phyloP scores from a whole-genome alignment of 2,113 vertebrate species.

The Mellivora capensis region DNA sequence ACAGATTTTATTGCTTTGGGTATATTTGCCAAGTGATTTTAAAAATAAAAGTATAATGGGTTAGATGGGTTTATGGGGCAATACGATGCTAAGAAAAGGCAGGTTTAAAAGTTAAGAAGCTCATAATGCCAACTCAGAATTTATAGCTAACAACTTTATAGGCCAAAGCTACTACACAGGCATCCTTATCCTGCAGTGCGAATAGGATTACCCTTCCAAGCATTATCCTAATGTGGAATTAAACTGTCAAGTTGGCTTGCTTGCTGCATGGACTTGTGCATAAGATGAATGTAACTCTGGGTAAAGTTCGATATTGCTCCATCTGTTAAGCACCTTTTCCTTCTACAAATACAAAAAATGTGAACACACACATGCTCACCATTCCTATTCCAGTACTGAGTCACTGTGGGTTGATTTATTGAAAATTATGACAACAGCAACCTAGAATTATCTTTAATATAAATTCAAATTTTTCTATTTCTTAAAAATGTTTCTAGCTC shows the following conservation, averaged over 20 bases:
- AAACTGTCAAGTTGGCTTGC: constrained; percentile 78
- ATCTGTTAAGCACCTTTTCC: constrained; percentile 62
- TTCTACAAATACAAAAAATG: constrained; percentile 43
- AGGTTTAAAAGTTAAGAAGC: constrained; percentile 80
- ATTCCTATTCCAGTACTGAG: neutral
- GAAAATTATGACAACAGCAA: neutral
- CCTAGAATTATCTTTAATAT: neutral
- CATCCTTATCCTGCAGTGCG: constrained; percentile 75
- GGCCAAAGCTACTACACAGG: constrained; percentile 75
- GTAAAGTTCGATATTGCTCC: constrained; percentile 64
- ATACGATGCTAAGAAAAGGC: constrained; percentile 72
- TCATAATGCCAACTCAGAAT: constrained; percentile 75
- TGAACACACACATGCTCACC: neutral
- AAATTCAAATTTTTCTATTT: neutral
- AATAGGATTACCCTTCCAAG: constrained; percentile 82
- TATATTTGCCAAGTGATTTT: neutral
- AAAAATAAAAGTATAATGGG: neutral
- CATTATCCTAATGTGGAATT: constrained; percentile 81
- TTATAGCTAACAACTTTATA: constrained; percentile 82
- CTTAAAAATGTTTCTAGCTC: neutral
- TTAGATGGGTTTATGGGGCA: constrained; percentile 64
- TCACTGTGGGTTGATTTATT: neutral
- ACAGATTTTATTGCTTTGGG: constrained; percentile 40
- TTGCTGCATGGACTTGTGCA: constrained; percentile 35
- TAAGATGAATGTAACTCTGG: constrained; percentile 70